phyloP scores from a whole-genome alignment of 1,140 invertebrate genomes.

The Pectinophora gossypiella region DNA sequence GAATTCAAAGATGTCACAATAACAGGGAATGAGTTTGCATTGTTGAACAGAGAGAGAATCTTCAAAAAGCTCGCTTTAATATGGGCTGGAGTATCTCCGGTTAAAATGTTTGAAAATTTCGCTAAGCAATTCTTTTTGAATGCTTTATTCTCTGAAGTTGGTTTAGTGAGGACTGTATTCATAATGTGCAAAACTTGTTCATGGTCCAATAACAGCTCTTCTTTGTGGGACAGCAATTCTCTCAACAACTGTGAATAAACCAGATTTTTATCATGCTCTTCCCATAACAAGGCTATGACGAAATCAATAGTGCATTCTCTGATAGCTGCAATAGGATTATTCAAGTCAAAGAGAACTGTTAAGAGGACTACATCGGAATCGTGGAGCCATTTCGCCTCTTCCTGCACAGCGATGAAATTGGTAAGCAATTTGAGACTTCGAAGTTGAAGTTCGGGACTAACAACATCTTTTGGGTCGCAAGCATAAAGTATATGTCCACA shows the following conservation, averaged over 20 bases:
- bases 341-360: conserved; percentile 65
- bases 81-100: conserved; percentile 41
- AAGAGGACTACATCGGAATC: conserved; percentile 65
- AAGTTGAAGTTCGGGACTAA: conserved; percentile 57
- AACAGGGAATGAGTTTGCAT: conserved; percentile 33
- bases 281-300: conserved; percentile 37
- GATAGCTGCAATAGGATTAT: conserved; percentile 55
- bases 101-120: conserved; percentile 44
- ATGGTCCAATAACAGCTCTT: conserved; percentile 79
- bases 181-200: conserved; percentile 76
- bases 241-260: conserved; percentile 48
- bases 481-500: conserved; percentile 60
- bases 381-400: conserved; percentile 47
- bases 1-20: conserved; percentile 38
- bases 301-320: conserved; percentile 59
- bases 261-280: conserved; percentile 34
- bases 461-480: conserved; percentile 47
- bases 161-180: conserved; percentile 44
- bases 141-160: conserved; percentile 37
- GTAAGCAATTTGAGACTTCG: conserved; percentile 51
- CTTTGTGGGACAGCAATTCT: conserved; percentile 46
- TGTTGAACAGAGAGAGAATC: conserved; percentile 41
- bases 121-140: conserved; percentile 54
- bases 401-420: conserved; percentile 39
- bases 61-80: conserved; percentile 47